These are phyloP conservation scores for Subacronicta megacephala DNA, from an alignment of 2,888 invertebrate genomes.

Conservation along the genomic window DNA sequence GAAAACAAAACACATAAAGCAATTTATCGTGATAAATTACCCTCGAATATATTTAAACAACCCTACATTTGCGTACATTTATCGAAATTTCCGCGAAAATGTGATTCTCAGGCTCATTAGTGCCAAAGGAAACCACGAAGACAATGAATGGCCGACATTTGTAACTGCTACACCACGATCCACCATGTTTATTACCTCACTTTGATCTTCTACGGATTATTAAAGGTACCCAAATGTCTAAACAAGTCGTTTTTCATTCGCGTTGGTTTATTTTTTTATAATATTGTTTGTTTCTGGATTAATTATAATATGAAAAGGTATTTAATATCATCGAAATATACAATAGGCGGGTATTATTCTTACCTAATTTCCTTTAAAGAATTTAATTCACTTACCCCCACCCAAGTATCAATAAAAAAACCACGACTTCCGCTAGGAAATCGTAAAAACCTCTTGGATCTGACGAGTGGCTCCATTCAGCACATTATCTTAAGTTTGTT, in stretches of 20 bases:
- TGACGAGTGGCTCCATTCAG: conserved; percentile 33
- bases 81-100: conserved; percentile 61
- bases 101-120: conserved; percentile 68
- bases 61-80: conserved; percentile 46
- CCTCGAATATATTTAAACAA: conserved; percentile 40
- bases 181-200: conserved; percentile 65
- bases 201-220: conserved; percentile 55
- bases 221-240: conserved; percentile 52
- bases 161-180: conserved; percentile 65
- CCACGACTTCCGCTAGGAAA: conserved; percentile 34
- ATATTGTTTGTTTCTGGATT: too few relatives aligned
- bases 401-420: conserved; percentile 31
- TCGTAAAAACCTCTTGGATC: conserved; percentile 39
- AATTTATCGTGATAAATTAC: conserved; percentile 43
- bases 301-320: too few relatives aligned
- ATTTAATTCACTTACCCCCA: conserved; percentile 31
- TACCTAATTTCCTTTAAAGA: conserved; percentile 8
- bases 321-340: too few relatives aligned
- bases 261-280: too few relatives aligned
- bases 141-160: conserved; percentile 70
- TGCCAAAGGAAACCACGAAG: conserved; percentile 65
- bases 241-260: conserved; percentile 19
- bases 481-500: conserved; percentile 50
- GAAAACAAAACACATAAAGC: conserved; percentile 30
- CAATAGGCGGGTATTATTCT: too few relatives aligned